These are phyloP conservation scores for Gouania willdenowi DNA, from an alignment of 2,797 vertebrate genomes.

Conservation along the genomic window DNA sequence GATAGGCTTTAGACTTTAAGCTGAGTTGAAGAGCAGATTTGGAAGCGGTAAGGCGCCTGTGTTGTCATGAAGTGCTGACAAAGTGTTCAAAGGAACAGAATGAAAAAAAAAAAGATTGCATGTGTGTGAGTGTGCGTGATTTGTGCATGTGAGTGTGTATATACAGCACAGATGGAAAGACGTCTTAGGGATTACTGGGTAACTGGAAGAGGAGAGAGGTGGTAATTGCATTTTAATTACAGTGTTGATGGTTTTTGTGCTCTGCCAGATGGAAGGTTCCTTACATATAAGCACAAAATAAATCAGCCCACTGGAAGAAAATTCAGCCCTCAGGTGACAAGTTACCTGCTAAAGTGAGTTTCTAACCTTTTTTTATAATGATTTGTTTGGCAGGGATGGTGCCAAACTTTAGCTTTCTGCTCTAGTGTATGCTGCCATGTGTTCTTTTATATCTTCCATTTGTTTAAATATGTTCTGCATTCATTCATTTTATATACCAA, in stretches of 20 bases:
- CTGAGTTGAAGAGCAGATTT: conserved; percentile 57
- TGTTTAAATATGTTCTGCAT: too few relatives aligned
- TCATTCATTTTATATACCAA: too few relatives aligned
- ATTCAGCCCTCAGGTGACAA: conserved; percentile 55
- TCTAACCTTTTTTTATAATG: conserved; percentile 43
- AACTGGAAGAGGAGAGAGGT: conserved; percentile 86
- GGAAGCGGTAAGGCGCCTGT: conserved; percentile 49
- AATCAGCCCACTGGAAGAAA: conserved; percentile 71
- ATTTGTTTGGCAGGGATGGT: conserved; percentile 39
- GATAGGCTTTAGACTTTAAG: conserved; percentile 56
- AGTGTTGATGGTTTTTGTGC: conserved; percentile 92
- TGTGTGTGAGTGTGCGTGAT: not conserved
- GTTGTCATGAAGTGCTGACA: conserved; percentile 44
- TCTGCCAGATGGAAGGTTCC: conserved; percentile 94
- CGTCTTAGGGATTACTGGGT: conserved; percentile 89
- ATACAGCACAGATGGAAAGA: conserved; percentile 93
- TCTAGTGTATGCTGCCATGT: too few relatives aligned
- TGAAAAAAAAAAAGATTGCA: not conserved
- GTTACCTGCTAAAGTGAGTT: conserved; percentile 53
- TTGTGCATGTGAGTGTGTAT: conserved; percentile 29
- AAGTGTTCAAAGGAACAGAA: conserved; percentile 8
- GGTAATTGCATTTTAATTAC: conserved; percentile 99
- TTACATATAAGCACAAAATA: conserved; percentile 87
- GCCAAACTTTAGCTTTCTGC: conserved; percentile 11
- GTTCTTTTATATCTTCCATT: too few relatives aligned